These are phyloP conservation scores for Struthio camelus DNA, from an alignment of 2,113 vertebrate species.

Conservation along the genomic window DNA sequence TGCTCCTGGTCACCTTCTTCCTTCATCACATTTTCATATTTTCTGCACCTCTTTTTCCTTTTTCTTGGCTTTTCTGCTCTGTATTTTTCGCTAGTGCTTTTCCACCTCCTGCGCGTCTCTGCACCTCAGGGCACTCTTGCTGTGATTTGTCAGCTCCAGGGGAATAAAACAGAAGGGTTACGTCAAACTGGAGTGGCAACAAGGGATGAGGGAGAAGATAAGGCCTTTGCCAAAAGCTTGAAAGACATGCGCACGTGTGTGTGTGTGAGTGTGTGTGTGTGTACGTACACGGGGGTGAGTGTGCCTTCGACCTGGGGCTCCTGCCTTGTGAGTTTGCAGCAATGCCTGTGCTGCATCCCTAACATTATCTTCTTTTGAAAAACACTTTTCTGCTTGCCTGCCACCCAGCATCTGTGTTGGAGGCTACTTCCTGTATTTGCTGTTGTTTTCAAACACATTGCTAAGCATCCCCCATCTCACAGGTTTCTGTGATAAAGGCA, in stretches of 20 bases:
- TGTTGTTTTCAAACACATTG: background rate
- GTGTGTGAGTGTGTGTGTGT: accelerated
- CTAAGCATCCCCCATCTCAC: accelerated
- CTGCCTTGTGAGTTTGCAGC: background rate
- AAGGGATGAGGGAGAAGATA: background rate
- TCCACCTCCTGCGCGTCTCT: background rate
- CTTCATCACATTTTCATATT: background rate
- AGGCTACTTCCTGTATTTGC: background rate
- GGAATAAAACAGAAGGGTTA: background rate
- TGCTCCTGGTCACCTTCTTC: background rate
- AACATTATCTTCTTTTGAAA: background rate
- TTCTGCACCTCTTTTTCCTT: background rate
- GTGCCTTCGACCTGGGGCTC: background rate
- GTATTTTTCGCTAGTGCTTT: background rate
- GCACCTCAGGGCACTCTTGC: background rate
- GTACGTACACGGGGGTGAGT: accelerated
- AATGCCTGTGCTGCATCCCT: background rate
- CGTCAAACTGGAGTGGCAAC: slow-evolving; percentile 1
- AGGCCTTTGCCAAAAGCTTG: background rate
- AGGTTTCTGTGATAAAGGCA: background rate
- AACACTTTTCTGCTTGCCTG: background rate
- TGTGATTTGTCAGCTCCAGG: background rate
- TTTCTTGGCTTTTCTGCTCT: background rate
- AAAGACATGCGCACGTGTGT: too few species aligned
- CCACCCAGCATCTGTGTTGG: background rate